Conservation (phyloP, 2,797 vertebrate genomes). For the Rhinatrema bivittatum region DNA sequence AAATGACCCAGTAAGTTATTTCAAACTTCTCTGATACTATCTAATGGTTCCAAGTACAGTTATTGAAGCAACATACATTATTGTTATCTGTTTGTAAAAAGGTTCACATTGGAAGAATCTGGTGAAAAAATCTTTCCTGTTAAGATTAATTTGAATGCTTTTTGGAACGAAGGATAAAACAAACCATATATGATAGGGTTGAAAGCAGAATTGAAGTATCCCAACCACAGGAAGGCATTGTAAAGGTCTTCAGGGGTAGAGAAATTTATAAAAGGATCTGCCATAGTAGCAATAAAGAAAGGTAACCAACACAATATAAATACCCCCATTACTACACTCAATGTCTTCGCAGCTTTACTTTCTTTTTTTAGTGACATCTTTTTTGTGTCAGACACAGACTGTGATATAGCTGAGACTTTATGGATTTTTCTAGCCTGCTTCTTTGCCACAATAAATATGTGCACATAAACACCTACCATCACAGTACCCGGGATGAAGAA, state of each 20-base stretch:
- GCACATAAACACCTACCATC: conserved; percentile 24
- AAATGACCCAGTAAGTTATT: too few species aligned
- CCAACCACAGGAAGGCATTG: conserved; percentile 44
- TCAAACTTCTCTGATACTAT: too few species aligned
- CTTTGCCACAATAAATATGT: conserved; percentile 25
- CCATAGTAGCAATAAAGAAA: conserved; percentile 41
- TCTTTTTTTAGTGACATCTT: conserved; percentile 14
- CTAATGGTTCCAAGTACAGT: too few species aligned
- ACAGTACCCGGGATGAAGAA: conserved; percentile 31
- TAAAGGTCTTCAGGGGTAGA: conserved; percentile 27
- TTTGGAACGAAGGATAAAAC: conserved; percentile 56
- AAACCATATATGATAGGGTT: conserved; percentile 57
- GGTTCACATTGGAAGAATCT: conserved; percentile 24
- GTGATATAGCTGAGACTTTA: not conserved
- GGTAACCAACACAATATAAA: conserved; percentile 44
- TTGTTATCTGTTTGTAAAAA: too few species aligned
- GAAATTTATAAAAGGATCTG: conserved; percentile 33
- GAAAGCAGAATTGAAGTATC: conserved; percentile 53
- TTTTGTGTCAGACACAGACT: conserved; percentile 2
- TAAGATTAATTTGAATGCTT: conserved; percentile 31
- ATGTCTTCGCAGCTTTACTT: conserved; percentile 31
- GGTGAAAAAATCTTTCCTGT: conserved; percentile 29
- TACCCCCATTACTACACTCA: conserved; percentile 48
- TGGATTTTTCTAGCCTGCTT: conserved; percentile 21
- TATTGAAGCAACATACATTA: too few species aligned